phyloP scores from a whole-genome alignment of 2,797 vertebrate species.

The Garrulus glandarius region DNA sequence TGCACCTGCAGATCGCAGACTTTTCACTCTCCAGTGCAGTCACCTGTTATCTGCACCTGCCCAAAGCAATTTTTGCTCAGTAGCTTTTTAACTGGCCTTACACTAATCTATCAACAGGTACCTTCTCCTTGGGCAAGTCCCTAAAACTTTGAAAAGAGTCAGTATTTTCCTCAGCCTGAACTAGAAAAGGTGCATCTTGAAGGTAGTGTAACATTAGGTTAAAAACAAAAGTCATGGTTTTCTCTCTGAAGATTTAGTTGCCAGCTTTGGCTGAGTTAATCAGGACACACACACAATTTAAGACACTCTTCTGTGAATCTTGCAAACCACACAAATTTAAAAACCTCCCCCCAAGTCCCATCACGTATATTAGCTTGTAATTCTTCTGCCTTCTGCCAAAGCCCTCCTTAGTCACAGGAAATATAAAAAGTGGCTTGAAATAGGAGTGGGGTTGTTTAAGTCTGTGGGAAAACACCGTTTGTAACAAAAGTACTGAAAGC shows the following conservation, averaged over 20 bases:
- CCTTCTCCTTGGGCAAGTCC: neutral
- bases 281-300: neutral
- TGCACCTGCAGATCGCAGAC: too few species aligned
- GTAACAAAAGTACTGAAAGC: neutral
- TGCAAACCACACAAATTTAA: neutral
- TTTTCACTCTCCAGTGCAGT: neutral
- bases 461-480: neutral
- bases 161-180: neutral
- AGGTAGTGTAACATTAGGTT: neutral
- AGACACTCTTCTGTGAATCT: neutral
- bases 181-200: neutral
- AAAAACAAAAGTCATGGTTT: neutral
- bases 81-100: neutral
- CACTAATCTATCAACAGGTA: neutral
- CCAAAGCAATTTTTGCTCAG: neutral
- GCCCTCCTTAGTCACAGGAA: neutral
- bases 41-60: neutral
- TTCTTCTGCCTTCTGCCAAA: neutral
- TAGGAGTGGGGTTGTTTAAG: neutral
- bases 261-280: neutral
- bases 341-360: neutral
- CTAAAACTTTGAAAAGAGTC: neutral
- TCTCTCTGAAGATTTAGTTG: neutral
- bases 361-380: neutral
- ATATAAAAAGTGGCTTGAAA: neutral